Evolutionary conservation across 2,113 vertebrate genomes (phyloP), one percentile per base, ranked within the genome.

Genomic region (Grus americana): DNA sequence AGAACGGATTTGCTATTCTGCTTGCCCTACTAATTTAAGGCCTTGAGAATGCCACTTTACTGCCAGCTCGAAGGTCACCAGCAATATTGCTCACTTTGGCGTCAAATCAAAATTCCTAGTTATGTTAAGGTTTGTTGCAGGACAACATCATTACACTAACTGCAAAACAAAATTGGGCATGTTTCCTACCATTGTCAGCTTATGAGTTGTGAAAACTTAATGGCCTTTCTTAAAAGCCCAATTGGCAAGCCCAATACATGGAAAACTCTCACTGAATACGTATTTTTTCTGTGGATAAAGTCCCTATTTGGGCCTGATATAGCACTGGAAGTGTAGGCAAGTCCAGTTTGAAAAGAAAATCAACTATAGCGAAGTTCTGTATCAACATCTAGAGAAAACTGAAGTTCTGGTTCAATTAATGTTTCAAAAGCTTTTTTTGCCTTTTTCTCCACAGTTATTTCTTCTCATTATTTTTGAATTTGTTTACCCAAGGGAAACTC

Each of bases 41-140:
- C 96, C 90, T 96, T 97, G 94, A 97, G 96, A 97, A 97, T 95
- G 96, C 95, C 96, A 95, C 95, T 97, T 86, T 95, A 95, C 97
- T 97, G 94, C 93, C 96, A 97, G 97, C 93, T 97, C 63, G 1
- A 93, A 96, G 90, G 72, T 97, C 84, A 96, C 93, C 91, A 97
- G 95, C 94, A 96, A 96, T 96, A 96, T 94, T 96, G 93, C 93
- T 97, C 92, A 86, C 89, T 94, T 94, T 94, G 92, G 95, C 71
- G 0, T 97, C 93, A 94, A 97, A 96, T 97, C 94, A 96, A 97
- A 97, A 92, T 42, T 93, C 70, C 90, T 96, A 96, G 79, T 94
- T 94, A 96, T 44, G 90, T 91, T 96, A 96, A 95, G 72, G 84
- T 96, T 93, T 79, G 87, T 83, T 91, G 92, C 89, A 96, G 92